Evolutionary conservation across 2,888 invertebrate species (phyloP), one percentile per base, ranked within the genome.

Genomic region (Ommatoiulus sabulosus): DNA sequence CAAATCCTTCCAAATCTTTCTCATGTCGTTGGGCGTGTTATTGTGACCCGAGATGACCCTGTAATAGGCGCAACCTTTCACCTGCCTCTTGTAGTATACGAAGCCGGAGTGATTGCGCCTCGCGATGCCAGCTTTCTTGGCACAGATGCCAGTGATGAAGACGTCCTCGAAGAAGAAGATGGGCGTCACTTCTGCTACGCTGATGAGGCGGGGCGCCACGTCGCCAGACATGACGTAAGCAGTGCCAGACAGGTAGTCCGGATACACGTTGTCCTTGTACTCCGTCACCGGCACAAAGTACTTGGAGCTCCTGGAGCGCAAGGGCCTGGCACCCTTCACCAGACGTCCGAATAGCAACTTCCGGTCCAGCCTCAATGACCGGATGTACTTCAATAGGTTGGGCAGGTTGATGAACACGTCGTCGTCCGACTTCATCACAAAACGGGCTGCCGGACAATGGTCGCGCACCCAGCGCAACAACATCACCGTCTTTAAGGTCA

Each of bases 91-190:
- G 85, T 92, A 91, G 90, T 95, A 95, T 91, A 94, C 94, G 92
- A 96, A 96, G 35, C 94, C 93, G 1, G 94, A 93, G 92, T 95
- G 94, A 93, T 96, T 95, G 46, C 94, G 93, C 0, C 96, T 95
- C 6, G 92, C 92, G 0, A 96, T 91, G 0, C 93, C 93, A 0
- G 95, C 94, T 8, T 93, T 94, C 17, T 93, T 93, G 0, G 96
- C 95, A 95, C 90, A 93, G 57, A 90, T 89, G 80, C 90, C 90
- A 7, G 90, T 90, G 24, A 90, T 87, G 87, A 87, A 90, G 52
- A 90, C 90, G 80, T 90, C 90, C 57, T 90, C 90, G 52, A 89
- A 86, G 63, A 87, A 87, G 87, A 90, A 89, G 12, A 90, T 84
- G 52, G 89, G 89, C 46, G 88, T 89, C 63, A 35, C 35, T 48